Evolutionary conservation across 92 coral and sea anemone genomes (phyloP).

Genomic region (Porites lobata): DNA sequence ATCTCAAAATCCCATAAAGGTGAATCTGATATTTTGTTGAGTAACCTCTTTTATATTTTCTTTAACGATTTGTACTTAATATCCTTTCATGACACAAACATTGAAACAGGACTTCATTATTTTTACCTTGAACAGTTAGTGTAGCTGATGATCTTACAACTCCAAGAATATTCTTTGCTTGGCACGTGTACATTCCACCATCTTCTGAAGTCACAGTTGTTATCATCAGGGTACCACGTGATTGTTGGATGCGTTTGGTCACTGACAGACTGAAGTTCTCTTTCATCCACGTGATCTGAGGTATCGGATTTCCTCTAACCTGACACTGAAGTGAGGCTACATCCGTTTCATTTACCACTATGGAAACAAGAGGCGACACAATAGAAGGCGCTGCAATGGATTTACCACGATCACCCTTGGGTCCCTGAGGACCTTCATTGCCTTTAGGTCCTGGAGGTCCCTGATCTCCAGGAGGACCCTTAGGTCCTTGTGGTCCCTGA

Average conservation of each 20-base stretch:
- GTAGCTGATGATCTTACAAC: conserved; percentile 41
- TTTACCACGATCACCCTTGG: conserved; percentile 74
- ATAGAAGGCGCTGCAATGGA: conserved; percentile 71
- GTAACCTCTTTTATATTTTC: too few species aligned
- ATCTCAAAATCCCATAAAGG: too few species aligned
- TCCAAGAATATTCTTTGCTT: conserved; percentile 23
- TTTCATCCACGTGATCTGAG: conserved; percentile 72
- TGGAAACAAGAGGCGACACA: conserved; percentile 44
- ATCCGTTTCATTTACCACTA: conserved; percentile 46
- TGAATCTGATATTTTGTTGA: too few species aligned
- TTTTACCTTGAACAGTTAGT: conserved; percentile 64
- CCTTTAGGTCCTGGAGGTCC: conserved; percentile 76
- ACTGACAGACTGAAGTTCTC: conserved; percentile 12
- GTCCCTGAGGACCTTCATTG: conserved; percentile 69
- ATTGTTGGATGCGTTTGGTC: conserved; percentile 27
- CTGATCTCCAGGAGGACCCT: conserved; percentile 41
- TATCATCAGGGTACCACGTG: conserved; percentile 58
- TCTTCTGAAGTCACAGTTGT: conserved; percentile 30
- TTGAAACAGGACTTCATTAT: too few species aligned
- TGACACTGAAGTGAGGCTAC: conserved; percentile 61
- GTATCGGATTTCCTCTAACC: conserved; percentile 71
- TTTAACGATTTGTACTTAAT: too few species aligned
- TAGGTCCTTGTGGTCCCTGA: conserved; percentile 69
- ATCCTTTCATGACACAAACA: too few species aligned
- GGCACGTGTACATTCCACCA: conserved; percentile 29